Conservation (phyloP, 2,888 invertebrate genomes). For the Blastobasis lacticolella region DNA sequence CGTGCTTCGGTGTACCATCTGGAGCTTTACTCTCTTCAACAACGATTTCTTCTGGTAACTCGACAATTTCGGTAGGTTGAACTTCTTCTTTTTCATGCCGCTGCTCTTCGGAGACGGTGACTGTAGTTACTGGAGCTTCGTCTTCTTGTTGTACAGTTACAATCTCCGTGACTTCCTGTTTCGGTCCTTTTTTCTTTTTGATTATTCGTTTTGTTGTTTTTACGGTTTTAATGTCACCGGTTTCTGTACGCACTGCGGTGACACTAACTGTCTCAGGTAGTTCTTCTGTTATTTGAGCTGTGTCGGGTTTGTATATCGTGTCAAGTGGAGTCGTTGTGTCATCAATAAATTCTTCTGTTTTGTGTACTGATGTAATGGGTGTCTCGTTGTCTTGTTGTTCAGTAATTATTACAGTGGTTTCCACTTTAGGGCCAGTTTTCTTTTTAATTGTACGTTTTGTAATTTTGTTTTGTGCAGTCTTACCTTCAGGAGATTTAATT, state of each 20-base stretch:
- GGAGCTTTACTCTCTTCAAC: slow-evolving; percentile 17
- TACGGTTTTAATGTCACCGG: slow-evolving; percentile 20
- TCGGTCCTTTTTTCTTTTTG: slow-evolving; percentile 16
- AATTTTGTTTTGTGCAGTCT: slow-evolving; percentile 30
- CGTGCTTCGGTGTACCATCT: slow-evolving; percentile 18
- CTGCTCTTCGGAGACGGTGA: slow-evolving; percentile 16
- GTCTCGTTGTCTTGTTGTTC: slow-evolving; percentile 28
- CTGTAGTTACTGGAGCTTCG: slow-evolving; percentile 29
- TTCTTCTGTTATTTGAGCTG: slow-evolving; percentile 18
- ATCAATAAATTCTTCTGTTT: slow-evolving; percentile 18
- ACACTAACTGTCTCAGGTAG: slow-evolving; percentile 49
- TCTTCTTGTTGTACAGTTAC: slow-evolving; percentile 17
- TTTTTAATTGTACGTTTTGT: slow-evolving; percentile 30
- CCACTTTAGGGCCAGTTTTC: slow-evolving; percentile 24
- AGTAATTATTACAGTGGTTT: slow-evolving; percentile 16
- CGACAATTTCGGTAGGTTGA: slow-evolving; percentile 18
- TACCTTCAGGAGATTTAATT: slow-evolving; percentile 29
- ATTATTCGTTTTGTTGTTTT: slow-evolving; percentile 13
- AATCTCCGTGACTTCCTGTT: slow-evolving; percentile 20
- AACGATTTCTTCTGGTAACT: slow-evolving; percentile 18
- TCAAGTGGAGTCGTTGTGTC: slow-evolving; percentile 17
- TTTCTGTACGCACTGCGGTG: slow-evolving; percentile 28
- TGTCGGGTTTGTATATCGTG: slow-evolving; percentile 8
- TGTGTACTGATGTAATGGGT: slow-evolving; percentile 29
- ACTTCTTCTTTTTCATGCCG: slow-evolving; percentile 21